phyloP scores from a whole-genome alignment of 2,888 invertebrate genomes.

The Lissocephala sabroskyi region DNA sequence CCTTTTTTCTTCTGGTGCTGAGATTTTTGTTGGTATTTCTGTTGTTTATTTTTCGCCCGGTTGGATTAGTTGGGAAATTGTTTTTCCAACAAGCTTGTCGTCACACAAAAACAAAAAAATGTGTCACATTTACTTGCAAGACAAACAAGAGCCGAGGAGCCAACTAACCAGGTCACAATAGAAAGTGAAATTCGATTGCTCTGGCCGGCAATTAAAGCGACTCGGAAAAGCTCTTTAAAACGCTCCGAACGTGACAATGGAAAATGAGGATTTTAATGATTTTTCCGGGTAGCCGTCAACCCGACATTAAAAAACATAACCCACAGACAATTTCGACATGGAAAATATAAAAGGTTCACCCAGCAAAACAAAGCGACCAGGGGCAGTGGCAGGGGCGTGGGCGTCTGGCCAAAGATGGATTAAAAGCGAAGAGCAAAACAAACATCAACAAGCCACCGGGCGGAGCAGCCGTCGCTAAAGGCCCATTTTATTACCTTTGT shows the following conservation, averaged over 20 bases:
- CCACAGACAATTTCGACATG: background rate
- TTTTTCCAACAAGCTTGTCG: too few relatives aligned
- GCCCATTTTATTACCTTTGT: constrained; percentile 63
- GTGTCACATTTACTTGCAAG: constrained; percentile 5
- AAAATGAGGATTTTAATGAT: too few relatives aligned
- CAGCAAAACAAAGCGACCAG: constrained; percentile 23
- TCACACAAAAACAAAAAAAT: constrained; percentile 1
- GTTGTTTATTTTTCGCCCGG: background rate
- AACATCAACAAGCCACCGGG: constrained; percentile 48
- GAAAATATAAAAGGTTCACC: constrained; percentile 1
- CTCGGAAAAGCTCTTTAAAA: too few relatives aligned
- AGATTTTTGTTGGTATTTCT: background rate
- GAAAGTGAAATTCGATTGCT: background rate
- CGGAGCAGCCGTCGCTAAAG: constrained; percentile 53
- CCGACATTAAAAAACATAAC: too few relatives aligned
- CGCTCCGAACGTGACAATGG: too few relatives aligned
- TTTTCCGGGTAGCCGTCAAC: too few relatives aligned
- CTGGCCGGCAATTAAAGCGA: too few relatives aligned
- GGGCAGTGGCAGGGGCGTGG: too few relatives aligned
- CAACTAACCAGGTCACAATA: too few relatives aligned
- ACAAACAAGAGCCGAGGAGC: too few relatives aligned
- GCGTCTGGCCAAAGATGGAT: too few relatives aligned
- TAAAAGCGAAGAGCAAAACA: constrained; percentile 10
- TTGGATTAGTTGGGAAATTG: background rate
- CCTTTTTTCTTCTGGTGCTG: too few relatives aligned